These are phyloP conservation scores for Pseudachorutes palmiensis DNA, from an alignment of 1,140 invertebrate genomes.

Conservation along the genomic window DNA sequence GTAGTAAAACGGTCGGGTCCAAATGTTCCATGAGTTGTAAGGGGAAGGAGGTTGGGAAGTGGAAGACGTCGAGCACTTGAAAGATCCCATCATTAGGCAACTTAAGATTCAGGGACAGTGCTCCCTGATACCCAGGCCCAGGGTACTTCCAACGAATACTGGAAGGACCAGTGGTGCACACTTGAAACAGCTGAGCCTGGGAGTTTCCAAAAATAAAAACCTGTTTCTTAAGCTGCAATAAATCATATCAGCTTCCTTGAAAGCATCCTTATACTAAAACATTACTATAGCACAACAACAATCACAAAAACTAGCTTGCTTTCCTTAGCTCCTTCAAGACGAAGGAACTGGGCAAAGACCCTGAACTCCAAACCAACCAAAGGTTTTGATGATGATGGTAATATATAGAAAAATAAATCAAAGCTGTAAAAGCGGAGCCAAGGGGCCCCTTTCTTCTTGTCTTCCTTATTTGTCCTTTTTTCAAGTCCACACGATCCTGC, in stretches of 20 bases:
- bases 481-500: too few relatives aligned
- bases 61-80: background rate
- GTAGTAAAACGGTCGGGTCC: conserved; percentile 10
- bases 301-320: background rate
- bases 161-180: background rate
- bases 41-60: background rate
- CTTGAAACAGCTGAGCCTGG: conserved; percentile 12
- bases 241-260: conserved; percentile 1
- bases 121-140: too few relatives aligned
- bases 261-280: background rate
- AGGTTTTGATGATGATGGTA: background rate
- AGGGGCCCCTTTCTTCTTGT: background rate
- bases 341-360: background rate
- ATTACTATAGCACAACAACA: background rate
- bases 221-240: conserved; percentile 9
- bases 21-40: background rate
- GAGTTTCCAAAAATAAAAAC: conserved; percentile 14
- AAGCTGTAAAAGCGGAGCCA: background rate
- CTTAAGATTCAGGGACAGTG: too few relatives aligned
- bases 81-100: too few relatives aligned
- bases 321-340: background rate
- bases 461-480: background rate
- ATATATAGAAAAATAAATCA: background rate
- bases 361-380: background rate
- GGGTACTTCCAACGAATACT: too few relatives aligned